Evolutionary conservation across 2,797 vertebrate species (phyloP).

Genomic region (Xiphophorus birchmanni): DNA sequence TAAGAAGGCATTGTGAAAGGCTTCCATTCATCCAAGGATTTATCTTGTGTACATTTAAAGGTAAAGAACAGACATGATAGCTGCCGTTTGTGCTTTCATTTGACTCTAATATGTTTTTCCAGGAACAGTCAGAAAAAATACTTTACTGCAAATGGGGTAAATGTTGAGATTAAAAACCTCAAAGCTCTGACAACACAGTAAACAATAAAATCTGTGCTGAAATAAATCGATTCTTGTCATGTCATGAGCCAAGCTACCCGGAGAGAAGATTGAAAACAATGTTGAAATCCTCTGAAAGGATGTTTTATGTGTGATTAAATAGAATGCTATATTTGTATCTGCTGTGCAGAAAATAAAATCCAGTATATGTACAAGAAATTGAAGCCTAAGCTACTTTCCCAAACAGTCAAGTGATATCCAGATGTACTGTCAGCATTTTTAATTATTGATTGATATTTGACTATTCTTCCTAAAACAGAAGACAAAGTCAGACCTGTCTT

Average conservation of each 20-base stretch:
- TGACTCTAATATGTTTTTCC: conserved; percentile 12
- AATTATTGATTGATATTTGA: neutral
- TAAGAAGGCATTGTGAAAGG: conserved; percentile 3
- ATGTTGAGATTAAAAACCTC: conserved; percentile 2
- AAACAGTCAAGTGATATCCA: neutral
- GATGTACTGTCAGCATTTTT: neutral
- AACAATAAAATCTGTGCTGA: conserved; percentile 28
- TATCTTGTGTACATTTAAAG: neutral
- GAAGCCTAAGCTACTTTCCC: neutral
- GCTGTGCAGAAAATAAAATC: neutral
- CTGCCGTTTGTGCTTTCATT: conserved; percentile 31
- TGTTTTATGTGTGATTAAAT: conserved; percentile 26
- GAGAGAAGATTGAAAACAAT: conserved; percentile 38
- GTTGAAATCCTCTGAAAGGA: conserved; percentile 21
- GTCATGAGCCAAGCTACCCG: conserved; percentile 12
- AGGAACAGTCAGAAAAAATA: conserved; percentile 8
- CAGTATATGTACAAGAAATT: neutral
- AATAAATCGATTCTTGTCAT: conserved; percentile 39
- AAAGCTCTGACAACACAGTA: conserved; percentile 5
- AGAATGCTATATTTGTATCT: neutral
- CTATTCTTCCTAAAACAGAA: neutral
- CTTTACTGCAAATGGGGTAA: conserved; percentile 15
- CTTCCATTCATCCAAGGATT: conserved; percentile 15
- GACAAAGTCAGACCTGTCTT: neutral
- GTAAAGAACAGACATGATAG: conserved; percentile 4